These are phyloP conservation scores for Aramus guarauna DNA, from an alignment of 2,113 vertebrate genomes.

Conservation along the genomic window DNA sequence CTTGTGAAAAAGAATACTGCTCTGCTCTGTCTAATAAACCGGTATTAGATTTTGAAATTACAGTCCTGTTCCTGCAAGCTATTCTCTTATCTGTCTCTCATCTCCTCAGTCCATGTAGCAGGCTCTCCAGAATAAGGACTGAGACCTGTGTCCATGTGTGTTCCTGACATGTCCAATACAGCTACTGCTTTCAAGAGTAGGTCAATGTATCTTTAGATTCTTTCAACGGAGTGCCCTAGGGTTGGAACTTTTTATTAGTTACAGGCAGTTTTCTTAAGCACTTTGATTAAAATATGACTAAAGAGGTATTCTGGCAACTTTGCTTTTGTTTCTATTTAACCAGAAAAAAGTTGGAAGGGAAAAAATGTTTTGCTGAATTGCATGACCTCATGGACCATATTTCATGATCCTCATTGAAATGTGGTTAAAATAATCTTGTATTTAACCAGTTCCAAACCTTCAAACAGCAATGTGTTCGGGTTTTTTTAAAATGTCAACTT, in stretches of 20 bases:
- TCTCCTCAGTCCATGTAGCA: neutral
- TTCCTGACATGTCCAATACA: neutral
- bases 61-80: neutral
- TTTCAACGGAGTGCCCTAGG: neutral
- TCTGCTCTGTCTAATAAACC: neutral
- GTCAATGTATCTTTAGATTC: neutral
- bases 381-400: constrained; percentile 70
- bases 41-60: neutral
- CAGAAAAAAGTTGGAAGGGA: neutral
- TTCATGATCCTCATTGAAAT: constrained; percentile 68
- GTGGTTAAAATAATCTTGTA: constrained; percentile 67
- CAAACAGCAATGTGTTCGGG: neutral
- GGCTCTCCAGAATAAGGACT: neutral
- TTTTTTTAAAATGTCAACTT: neutral
- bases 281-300: constrained; percentile 40
- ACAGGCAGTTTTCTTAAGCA: neutral
- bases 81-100: neutral
- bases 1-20: neutral
- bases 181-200: neutral
- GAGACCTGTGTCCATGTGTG: neutral
- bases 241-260: neutral
- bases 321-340: constrained; percentile 47
- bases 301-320: constrained; percentile 29
- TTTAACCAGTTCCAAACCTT: constrained; percentile 61
- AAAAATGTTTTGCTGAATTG: constrained; percentile 63